A percentile compares a stretch with the other conserved stretches of the same genome.
These are phyloP conservation scores for Fulmarus glacialis DNA, from an alignment of 2,113 vertebrate genomes.

Conservation along the genomic window DNA sequence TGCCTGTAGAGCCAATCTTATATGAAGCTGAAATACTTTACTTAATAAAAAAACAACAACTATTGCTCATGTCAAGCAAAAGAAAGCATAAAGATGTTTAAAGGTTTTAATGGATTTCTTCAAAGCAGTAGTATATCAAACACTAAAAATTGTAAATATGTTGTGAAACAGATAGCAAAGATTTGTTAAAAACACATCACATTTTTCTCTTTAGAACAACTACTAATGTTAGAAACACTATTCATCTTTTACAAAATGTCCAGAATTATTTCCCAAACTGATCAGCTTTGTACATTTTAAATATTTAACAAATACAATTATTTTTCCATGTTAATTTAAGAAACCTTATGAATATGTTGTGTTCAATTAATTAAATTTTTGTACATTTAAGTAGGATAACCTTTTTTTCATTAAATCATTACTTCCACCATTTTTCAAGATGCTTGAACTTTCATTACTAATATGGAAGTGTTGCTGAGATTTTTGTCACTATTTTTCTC, in stretches of 20 bases:
- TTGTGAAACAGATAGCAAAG: not conserved
- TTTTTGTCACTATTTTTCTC: not conserved
- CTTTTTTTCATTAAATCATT: not conserved
- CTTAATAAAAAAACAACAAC: not conserved
- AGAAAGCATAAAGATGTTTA: not conserved
- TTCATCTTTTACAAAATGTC: not conserved
- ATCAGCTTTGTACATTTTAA: not conserved
- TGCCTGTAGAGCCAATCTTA: not conserved
- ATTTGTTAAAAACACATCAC: not conserved
- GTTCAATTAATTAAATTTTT: not conserved
- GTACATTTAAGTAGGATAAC: not conserved
- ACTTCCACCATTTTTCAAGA: not conserved
- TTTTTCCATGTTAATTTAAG: not conserved
- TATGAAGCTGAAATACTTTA: not conserved
- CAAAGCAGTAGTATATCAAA: not conserved
- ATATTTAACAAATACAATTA: not conserved
- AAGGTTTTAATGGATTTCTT: not conserved
- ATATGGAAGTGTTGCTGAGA: not conserved
- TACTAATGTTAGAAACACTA: not conserved
- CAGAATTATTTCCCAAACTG: not conserved
- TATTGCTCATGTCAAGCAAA: not conserved
- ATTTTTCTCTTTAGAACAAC: not conserved
- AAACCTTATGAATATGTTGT: not conserved
- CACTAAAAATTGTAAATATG: not conserved
- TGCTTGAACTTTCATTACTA: not conserved